Evolutionary conservation across 2,888 invertebrate genomes (phyloP), one percentile per base, ranked within the genome.

Genomic region (Alviniconcha strummeri): DNA sequence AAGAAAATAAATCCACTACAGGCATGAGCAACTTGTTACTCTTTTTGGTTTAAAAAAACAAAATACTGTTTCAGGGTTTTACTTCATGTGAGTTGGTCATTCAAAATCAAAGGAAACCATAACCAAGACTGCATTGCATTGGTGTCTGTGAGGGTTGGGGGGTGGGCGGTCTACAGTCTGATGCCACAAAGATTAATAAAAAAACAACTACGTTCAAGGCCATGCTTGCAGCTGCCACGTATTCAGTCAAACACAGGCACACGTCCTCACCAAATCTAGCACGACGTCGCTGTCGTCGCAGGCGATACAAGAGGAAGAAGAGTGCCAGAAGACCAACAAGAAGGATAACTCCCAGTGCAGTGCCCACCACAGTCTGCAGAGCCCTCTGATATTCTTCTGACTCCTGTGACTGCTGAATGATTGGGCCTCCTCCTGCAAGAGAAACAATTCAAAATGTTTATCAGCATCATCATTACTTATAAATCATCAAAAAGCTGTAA

Each of bases 291-390:
- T 88, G 88, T 64, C 87, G 89, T 82, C 88, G 89, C 74, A 89
- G 86, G 36, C 90, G 87, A 82, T 90, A 91, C 19, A 91, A 81
- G 36, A 91, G 86, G 7, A 88, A 87, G 36, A 87, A 84, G 9
- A 91, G 84, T 5, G 90, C 88, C 19, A 90, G 84, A 11, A 91
- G 87, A 17, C 90, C 90, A 8, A 91, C 88, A 64, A 91, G 84
- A 11, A 90, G 90, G 81, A 91, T 89, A 83, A 91, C 91, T 5
- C 90, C 90, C 87, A 90, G 89, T 56, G 91, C 91, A 6, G 91
- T 91, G 36, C 90, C 90, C 15, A 91, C 88, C 15, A 91, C 90
- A 72, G 91, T 90, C 86, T 90, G 89, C 77, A 91, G 86, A 3
- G 90, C 90, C 82, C 88, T 87, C 85, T 91, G 89, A 85, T 91